Evolutionary conservation across 1,140 invertebrate genomes (phyloP).

Genomic region (Aphidius ervi): DNA sequence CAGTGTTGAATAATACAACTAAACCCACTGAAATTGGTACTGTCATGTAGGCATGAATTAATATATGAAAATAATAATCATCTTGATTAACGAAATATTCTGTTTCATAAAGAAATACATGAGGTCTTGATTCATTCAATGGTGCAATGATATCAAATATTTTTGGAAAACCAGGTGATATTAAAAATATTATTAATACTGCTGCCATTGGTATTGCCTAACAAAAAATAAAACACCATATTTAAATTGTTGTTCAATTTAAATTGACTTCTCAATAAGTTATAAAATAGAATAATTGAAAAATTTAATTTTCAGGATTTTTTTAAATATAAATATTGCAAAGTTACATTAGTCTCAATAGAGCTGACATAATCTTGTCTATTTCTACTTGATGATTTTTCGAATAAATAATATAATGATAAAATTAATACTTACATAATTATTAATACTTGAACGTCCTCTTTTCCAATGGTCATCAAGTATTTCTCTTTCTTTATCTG

Average conservation of each 20-base stretch:
- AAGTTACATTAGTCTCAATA: too few relatives aligned
- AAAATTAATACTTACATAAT: constrained; percentile 11
- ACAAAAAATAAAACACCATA: too few relatives aligned
- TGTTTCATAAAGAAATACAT: constrained; percentile 7
- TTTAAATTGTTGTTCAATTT: too few relatives aligned
- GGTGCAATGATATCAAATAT: constrained; percentile 17
- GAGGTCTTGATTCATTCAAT: constrained; percentile 16
- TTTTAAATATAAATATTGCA: too few relatives aligned
- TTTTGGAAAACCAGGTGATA: constrained; percentile 14
- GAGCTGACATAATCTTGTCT: too few relatives aligned
- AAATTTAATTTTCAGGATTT: too few relatives aligned
- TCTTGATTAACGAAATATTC: constrained; percentile 20
- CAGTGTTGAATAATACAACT: constrained; percentile 18
- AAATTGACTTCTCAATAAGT: too few relatives aligned
- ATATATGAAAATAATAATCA: constrained; percentile 18
- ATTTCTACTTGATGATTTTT: background rate
- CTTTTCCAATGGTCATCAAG: constrained; percentile 1
- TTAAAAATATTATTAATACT: constrained; percentile 4
- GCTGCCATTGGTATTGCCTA: too few relatives aligned
- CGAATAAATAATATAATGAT: background rate
- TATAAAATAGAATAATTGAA: too few relatives aligned
- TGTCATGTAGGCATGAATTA: constrained; percentile 16
- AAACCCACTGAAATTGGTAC: constrained; percentile 2
- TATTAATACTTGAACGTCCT: background rate
- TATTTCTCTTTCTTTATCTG: background rate